Percentiles rank a stretch among this genome's conserved stretches.
Evolutionary conservation across 2,113 vertebrate species (phyloP).

Genomic region (Brachyistius frenatus): DNA sequence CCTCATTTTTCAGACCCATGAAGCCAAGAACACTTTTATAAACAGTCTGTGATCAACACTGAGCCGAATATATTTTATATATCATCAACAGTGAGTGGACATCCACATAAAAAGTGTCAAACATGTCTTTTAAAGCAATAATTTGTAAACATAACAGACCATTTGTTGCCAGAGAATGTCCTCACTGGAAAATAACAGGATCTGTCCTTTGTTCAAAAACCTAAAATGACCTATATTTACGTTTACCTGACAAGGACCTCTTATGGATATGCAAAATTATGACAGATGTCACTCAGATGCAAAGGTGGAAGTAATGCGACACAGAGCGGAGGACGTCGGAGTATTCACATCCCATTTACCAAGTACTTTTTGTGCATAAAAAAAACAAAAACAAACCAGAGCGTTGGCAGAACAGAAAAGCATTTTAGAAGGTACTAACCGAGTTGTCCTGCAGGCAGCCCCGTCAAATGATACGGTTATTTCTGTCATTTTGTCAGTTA

Average conservation of each 20-base stretch:
- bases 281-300: constrained; percentile 5
- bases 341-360: not conserved
- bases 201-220: not conserved
- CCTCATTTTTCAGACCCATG: too few relatives aligned
- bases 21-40: too few relatives aligned
- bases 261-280: not conserved
- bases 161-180: not conserved
- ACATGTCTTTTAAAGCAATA: too few relatives aligned
- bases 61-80: too few relatives aligned
- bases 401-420: not conserved
- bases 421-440: not conserved
- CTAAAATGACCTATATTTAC: constrained; percentile 13
- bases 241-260: constrained; percentile 21
- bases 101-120: too few relatives aligned
- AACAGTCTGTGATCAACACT: too few relatives aligned
- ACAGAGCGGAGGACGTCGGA: not conserved
- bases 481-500: too few relatives aligned
- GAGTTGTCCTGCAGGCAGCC: not conserved
- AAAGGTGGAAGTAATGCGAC: not conserved
- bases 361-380: not conserved
- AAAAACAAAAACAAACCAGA: not conserved
- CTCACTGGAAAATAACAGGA: not conserved
- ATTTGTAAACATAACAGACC: too few relatives aligned
- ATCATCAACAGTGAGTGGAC: too few relatives aligned
- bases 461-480: not conserved